These are phyloP conservation scores for Fratercula arctica DNA, from an alignment of 2,797 vertebrate genomes.

Conservation along the genomic window DNA sequence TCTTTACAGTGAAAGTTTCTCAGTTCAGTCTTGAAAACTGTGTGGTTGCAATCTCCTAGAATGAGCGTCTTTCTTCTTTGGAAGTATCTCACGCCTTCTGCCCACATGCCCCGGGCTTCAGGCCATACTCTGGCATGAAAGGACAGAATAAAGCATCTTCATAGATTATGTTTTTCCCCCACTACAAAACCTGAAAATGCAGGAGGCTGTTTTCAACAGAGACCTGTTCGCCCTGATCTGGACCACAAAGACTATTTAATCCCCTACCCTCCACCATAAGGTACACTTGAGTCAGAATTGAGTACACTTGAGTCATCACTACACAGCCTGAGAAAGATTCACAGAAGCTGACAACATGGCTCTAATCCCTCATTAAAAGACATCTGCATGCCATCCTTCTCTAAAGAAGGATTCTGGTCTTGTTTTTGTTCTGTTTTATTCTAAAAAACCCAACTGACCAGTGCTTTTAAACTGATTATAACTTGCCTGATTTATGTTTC, in stretches of 20 bases:
- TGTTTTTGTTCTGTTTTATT: background rate
- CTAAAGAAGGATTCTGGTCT: background rate
- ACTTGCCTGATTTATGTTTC: background rate
- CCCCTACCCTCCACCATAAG: background rate
- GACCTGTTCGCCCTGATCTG: background rate
- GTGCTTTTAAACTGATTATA: background rate
- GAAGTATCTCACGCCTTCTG: background rate
- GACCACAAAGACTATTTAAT: background rate
- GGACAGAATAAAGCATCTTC: background rate
- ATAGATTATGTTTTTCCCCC: background rate
- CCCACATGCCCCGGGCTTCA: background rate
- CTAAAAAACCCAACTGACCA: background rate
- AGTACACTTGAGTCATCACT: background rate
- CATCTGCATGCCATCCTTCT: background rate
- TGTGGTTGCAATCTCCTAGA: background rate
- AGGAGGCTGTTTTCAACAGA: background rate
- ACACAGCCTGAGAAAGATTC: background rate
- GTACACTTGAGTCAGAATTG: background rate
- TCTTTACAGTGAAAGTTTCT: background rate
- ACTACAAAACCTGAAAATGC: background rate
- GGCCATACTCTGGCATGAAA: background rate
- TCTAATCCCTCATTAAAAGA: background rate
- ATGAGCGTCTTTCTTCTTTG: background rate
- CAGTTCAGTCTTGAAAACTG: background rate
- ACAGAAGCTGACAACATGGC: background rate